Conservation (phyloP, 2,888 invertebrate species). For the Noctua comes region DNA sequence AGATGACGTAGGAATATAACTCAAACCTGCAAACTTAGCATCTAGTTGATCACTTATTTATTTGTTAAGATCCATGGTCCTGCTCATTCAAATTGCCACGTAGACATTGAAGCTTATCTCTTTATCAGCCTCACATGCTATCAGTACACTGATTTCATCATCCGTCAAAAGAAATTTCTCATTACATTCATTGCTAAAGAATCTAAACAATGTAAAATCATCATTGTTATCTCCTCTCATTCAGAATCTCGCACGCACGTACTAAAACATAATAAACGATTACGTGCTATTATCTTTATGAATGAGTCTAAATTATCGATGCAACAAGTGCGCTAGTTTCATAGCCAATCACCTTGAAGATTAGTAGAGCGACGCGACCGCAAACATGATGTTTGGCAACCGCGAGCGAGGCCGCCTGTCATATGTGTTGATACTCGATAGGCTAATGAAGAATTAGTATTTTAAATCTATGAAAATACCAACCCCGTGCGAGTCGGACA, state of each 20-base stretch:
- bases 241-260: slow-evolving; percentile 26
- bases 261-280: slow-evolving; percentile 47
- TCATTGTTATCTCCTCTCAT: slow-evolving; percentile 26
- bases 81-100: background rate
- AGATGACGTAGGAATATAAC: background rate
- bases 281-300: slow-evolving; percentile 60
- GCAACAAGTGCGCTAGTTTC: slow-evolving; percentile 62
- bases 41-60: too few relatives aligned
- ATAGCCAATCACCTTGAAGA: slow-evolving; percentile 80
- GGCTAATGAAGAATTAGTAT: slow-evolving; percentile 3
- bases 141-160: background rate
- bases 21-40: background rate
- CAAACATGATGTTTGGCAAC: slow-evolving; percentile 84
- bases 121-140: background rate
- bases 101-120: background rate
- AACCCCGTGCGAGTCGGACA: background rate
- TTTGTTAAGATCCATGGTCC: too few relatives aligned
- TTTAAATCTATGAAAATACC: background rate
- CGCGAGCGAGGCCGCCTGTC: slow-evolving; percentile 72
- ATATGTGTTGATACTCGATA: slow-evolving; percentile 43
- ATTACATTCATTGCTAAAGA: slow-evolving; percentile 12
- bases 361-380: slow-evolving; percentile 86
- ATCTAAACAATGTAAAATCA: slow-evolving; percentile 3
- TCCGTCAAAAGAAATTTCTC: slow-evolving; percentile 15
- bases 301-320: slow-evolving; percentile 63